Percentiles rank a stretch among this genome's conserved stretches.
These are phyloP conservation scores for Hemicentrotus pulcherrimus DNA, from an alignment of 35 echinoderm and acorn worm species.

Conservation along the genomic window DNA sequence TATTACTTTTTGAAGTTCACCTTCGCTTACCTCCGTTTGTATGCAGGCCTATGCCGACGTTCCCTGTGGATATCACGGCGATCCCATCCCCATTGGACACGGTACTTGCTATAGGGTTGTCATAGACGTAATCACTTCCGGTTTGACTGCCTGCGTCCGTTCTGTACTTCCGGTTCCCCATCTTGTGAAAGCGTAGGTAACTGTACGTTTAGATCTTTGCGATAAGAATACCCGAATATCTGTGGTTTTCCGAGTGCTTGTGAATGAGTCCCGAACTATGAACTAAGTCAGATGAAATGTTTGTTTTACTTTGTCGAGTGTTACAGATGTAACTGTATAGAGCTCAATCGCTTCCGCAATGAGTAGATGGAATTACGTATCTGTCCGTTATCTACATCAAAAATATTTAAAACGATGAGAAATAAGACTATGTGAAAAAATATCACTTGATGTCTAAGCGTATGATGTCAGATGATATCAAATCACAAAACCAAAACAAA, in stretches of 20 bases:
- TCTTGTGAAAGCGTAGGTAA: neutral
- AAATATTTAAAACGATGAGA: too few relatives aligned
- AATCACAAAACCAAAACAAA: too few relatives aligned
- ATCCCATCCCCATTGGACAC: neutral
- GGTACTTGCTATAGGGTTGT: neutral
- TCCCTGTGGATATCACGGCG: neutral
- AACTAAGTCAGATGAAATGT: neutral
- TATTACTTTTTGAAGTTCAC: neutral
- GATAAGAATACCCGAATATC: neutral
- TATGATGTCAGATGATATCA: too few relatives aligned
- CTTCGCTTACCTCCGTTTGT: neutral
- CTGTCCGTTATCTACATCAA: too few relatives aligned
- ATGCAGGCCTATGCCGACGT: neutral
- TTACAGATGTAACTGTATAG: neutral
- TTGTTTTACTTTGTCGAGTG: neutral
- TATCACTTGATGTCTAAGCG: too few relatives aligned
- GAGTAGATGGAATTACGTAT: too few relatives aligned
- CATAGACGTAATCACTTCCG: constrained; percentile 4
- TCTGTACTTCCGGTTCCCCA: neutral
- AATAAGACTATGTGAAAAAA: too few relatives aligned
- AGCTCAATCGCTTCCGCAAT: too few relatives aligned
- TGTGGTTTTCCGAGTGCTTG: neutral
- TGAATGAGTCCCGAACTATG: neutral
- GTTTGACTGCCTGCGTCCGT: neutral
- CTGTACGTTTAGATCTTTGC: neutral